phyloP scores from a whole-genome alignment of 2,797 vertebrate genomes.

The Arnoldichthys spilopterus region DNA sequence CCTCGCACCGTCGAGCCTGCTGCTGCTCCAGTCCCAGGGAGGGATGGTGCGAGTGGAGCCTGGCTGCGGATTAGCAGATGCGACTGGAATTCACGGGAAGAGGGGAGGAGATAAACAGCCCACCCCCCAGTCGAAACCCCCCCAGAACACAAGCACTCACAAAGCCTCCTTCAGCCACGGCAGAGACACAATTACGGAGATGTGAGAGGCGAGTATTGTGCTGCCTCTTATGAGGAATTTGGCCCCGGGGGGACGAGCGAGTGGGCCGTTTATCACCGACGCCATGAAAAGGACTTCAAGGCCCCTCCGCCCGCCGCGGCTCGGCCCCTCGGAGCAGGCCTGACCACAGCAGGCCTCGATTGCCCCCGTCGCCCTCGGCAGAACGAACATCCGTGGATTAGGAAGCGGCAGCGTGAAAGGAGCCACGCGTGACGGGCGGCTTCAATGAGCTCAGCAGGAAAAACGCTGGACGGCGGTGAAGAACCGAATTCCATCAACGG shows the following conservation, averaged over 20 bases:
- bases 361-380: neutral
- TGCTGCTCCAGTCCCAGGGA: conserved; percentile 21
- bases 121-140: neutral
- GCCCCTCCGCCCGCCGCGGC: neutral
- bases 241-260: conserved; percentile 19
- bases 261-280: conserved; percentile 29
- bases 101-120: neutral
- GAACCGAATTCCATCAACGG: conserved; percentile 67
- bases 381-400: neutral
- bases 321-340: neutral
- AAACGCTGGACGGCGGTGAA: conserved; percentile 65
- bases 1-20: conserved; percentile 17
- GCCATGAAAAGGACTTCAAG: conserved; percentile 41
- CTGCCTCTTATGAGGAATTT: conserved; percentile 25
- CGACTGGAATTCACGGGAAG: neutral
- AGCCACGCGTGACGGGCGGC: conserved; percentile 62
- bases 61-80: conserved; percentile 36
- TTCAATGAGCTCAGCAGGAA: conserved; percentile 54
- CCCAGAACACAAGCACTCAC: conserved; percentile 9
- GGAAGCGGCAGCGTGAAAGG: neutral
- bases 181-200: conserved; percentile 15
- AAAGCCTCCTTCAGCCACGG: conserved; percentile 21
- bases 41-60: conserved; percentile 17
- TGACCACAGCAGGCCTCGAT: neutral
- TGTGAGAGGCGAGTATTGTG: conserved; percentile 26